Percentiles rank a stretch among this genome's conserved stretches.
Conservation (phyloP, 2,888 invertebrate genomes). For the Heliconius aoede region DNA sequence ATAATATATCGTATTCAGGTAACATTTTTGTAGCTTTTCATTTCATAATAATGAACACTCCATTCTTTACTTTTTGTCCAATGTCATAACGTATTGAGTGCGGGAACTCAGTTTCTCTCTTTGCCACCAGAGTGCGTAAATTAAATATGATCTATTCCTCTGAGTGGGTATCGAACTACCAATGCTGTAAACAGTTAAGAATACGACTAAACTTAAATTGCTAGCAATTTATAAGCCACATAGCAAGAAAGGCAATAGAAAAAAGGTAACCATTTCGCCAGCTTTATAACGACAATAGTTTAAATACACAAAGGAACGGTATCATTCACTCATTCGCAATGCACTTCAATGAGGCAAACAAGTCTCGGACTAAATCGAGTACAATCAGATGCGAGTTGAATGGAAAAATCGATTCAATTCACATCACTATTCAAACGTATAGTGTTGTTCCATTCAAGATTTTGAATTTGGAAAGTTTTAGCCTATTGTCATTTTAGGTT, state of each 20-base stretch:
- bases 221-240: background rate
- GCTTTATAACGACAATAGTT: conserved; percentile 41
- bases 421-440: conserved; percentile 65
- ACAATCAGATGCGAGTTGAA: conserved; percentile 69
- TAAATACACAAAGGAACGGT: conserved; percentile 44
- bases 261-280: conserved; percentile 34
- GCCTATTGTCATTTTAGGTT: conserved; percentile 42
- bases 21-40: no score
- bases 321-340: conserved; percentile 46
- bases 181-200: background rate
- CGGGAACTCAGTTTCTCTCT: no score
- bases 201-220: background rate
- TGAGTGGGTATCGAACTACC: no score
- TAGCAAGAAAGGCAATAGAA: conserved; percentile 16
- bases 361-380: conserved; percentile 56
- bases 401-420: conserved; percentile 71
- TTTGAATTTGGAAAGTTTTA: conserved; percentile 64
- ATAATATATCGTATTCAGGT: no score
- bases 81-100: no score
- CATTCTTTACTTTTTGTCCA: no score
- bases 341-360: conserved; percentile 45
- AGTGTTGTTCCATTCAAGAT: conserved; percentile 67
- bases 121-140: no score
- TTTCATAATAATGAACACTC: no score
- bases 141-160: no score